Conservation (phyloP, 2,113 vertebrate genomes). For the Pachypanchax playfairii region DNA sequence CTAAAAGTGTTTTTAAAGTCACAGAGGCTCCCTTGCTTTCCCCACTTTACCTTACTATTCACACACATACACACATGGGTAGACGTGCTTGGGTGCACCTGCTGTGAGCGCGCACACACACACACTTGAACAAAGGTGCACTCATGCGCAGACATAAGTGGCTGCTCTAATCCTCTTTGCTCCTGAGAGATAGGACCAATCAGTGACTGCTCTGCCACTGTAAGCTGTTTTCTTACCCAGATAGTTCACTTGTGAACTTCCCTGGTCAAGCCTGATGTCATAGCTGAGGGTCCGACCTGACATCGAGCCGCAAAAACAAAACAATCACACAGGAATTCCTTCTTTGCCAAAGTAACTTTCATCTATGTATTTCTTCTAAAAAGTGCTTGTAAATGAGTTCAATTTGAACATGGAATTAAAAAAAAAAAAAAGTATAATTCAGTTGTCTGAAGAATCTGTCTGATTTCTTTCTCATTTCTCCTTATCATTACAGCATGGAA, state of each 20-base stretch:
- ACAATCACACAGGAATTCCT: too few relatives aligned
- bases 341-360: too few relatives aligned
- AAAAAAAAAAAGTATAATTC: too few relatives aligned
- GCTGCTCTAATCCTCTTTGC: conserved; percentile 76
- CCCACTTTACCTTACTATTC: conserved; percentile 31
- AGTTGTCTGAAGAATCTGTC: neutral
- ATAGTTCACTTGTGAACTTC: conserved; percentile 18
- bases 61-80: too few relatives aligned
- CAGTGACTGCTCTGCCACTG: conserved; percentile 38
- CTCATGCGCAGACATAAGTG: conserved; percentile 49
- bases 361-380: too few relatives aligned
- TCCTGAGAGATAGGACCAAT: conserved; percentile 66
- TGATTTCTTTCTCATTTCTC: neutral
- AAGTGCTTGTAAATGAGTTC: too few relatives aligned
- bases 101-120: conserved; percentile 24
- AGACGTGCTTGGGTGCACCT: conserved; percentile 36
- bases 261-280: conserved; percentile 15
- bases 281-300: conserved; percentile 18
- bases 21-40: conserved; percentile 36
- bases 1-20: conserved; percentile 77
- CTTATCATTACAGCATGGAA: neutral
- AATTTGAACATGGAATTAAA: too few relatives aligned
- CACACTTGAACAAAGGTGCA: conserved; percentile 20
- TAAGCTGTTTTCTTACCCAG: conserved; percentile 59
- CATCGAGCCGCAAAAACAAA: neutral